phyloP scores from a whole-genome alignment of 2,888 invertebrate species.

The Cantharis flavilabris region DNA sequence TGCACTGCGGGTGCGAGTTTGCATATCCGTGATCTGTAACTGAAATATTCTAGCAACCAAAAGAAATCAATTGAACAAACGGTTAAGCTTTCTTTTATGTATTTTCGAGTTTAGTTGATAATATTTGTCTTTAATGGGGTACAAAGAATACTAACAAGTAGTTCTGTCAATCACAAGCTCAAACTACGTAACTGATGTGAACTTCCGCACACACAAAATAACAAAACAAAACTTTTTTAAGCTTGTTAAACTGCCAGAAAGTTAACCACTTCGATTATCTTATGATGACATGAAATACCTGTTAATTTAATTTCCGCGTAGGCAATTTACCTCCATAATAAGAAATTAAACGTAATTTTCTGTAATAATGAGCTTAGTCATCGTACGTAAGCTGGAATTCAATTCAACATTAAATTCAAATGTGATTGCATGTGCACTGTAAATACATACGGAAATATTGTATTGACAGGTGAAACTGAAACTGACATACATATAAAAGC shows the following conservation, averaged over 20 bases:
- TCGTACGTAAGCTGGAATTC: constrained; percentile 11
- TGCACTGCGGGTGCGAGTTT: constrained; percentile 32
- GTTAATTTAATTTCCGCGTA: constrained; percentile 22
- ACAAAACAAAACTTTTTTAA: constrained; percentile 26
- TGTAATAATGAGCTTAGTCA: constrained; percentile 13
- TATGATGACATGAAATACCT: constrained; percentile 26
- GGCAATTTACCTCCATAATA: constrained; percentile 22
- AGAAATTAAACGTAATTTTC: constrained; percentile 22
- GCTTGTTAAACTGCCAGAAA: constrained; percentile 30
- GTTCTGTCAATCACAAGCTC: constrained; percentile 36
- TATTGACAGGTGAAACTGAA: constrained; percentile 15
- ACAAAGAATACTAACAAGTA: constrained; percentile 18
- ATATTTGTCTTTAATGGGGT: constrained; percentile 8
- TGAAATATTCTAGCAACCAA: constrained; percentile 22
- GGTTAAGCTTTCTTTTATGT: not conserved
- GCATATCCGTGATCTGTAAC: constrained; percentile 29
- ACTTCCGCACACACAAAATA: constrained; percentile 35
- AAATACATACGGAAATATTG: constrained; percentile 2
- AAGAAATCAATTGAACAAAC: constrained; percentile 22
- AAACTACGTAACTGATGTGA: constrained; percentile 38
- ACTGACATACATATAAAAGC: constrained; percentile 9
- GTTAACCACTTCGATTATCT: constrained; percentile 25
- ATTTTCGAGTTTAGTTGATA: not conserved
- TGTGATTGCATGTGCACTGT: constrained; percentile 8
- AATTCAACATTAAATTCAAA: constrained; percentile 12